These are phyloP conservation scores for Xyliphius kryptos DNA, from an alignment of 2,113 vertebrate species.

Conservation along the genomic window DNA sequence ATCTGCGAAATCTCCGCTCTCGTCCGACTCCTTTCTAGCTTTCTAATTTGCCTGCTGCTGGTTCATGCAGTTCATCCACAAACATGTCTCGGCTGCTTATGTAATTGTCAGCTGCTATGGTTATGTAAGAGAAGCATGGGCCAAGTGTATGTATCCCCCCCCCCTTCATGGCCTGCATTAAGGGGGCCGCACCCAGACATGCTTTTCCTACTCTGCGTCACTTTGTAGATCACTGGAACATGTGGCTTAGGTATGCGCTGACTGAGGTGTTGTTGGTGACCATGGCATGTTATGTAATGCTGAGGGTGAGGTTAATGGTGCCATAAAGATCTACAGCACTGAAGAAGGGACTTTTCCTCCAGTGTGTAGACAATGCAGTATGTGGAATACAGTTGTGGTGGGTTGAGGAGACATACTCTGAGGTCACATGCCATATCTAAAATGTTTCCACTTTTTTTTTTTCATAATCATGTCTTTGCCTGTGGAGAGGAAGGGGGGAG, in stretches of 20 bases:
- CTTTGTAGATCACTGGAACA: slow-evolving; percentile 64
- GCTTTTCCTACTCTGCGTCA: slow-evolving; percentile 9
- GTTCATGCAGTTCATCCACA: not conserved
- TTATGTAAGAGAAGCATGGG: slow-evolving; percentile 62
- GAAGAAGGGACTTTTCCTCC: slow-evolving; percentile 19
- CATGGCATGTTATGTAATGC: slow-evolving; percentile 27
- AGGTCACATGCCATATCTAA: not conserved
- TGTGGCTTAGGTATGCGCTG: slow-evolving; percentile 36
- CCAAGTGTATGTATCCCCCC: slow-evolving; percentile 34
- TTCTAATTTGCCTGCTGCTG: not conserved
- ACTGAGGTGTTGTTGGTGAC: slow-evolving; percentile 7
- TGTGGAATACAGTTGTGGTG: too few relatives aligned
- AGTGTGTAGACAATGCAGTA: not conserved
- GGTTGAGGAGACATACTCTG: too few relatives aligned
- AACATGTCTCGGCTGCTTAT: slow-evolving; percentile 45
- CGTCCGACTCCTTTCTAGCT: not conserved
- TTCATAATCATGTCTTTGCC: too few relatives aligned
- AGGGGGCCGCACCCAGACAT: slow-evolving; percentile 32
- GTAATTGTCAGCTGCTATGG: slow-evolving; percentile 52
- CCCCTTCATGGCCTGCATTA: slow-evolving; percentile 34
- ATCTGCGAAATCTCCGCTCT: not conserved
- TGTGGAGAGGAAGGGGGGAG: too few relatives aligned
- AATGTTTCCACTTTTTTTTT: too few relatives aligned
- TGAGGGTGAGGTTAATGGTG: not conserved
- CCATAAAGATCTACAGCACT: not conserved